These are phyloP conservation scores for Blastomussa wellsi DNA, from an alignment of 92 coral and sea anemone genomes.

Conservation along the genomic window DNA sequence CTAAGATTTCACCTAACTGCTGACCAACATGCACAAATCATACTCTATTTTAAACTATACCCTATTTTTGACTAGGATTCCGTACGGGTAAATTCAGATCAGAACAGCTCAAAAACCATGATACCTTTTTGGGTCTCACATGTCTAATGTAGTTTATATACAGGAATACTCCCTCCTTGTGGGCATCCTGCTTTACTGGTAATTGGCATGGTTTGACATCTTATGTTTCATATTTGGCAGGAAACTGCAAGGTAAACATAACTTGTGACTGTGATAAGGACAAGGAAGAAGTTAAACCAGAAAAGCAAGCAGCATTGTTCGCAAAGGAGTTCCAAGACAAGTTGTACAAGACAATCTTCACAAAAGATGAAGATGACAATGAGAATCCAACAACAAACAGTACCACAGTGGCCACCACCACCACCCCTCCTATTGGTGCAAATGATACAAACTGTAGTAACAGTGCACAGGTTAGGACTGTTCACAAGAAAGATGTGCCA, in stretches of 20 bases:
- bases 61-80: no score
- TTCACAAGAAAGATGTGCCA: background rate
- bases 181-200: no score
- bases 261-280: conserved; percentile 80
- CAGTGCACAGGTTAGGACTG: conserved; percentile 60
- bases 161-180: no score
- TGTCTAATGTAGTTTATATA: no score
- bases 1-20: no score
- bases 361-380: conserved; percentile 59
- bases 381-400: conserved; percentile 49
- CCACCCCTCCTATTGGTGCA: conserved; percentile 13
- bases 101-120: no score
- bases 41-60: no score
- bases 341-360: conserved; percentile 65
- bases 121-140: no score
- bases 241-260: conserved; percentile 62
- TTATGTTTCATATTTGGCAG: conserved; percentile 33
- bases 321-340: conserved; percentile 94
- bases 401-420: conserved; percentile 23
- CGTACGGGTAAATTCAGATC: no score
- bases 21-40: no score
- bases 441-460: conserved; percentile 61
- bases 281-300: conserved; percentile 65
- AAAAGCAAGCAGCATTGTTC: conserved; percentile 83
- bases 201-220: no score